A percentile compares a stretch with the other conserved stretches of the same genome.
Conservation (phyloP, 2,113 vertebrate genomes). For the Zosterops borbonicus region DNA sequence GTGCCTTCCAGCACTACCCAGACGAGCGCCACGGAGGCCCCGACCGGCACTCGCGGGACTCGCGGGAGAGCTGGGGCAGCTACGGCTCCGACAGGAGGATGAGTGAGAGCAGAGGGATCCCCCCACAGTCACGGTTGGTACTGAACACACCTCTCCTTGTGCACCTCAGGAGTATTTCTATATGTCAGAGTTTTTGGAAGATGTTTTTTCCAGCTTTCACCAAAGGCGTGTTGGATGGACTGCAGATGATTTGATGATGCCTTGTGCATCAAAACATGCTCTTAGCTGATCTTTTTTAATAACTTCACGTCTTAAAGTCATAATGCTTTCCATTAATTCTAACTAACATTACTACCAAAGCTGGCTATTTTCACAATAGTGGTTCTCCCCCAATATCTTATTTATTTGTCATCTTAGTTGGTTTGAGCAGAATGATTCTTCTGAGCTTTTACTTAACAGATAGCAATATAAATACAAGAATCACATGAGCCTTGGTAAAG, state of each 20-base stretch:
- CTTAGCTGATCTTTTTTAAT: neutral
- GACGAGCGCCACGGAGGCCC: constrained; percentile 80
- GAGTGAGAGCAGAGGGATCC: constrained; percentile 75
- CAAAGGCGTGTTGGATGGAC: neutral
- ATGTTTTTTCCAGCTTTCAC: neutral
- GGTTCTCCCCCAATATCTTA: neutral
- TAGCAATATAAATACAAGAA: neutral
- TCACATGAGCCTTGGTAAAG: neutral
- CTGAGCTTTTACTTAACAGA: neutral
- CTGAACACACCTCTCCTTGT: neutral
- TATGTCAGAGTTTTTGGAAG: neutral
- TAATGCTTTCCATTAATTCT: neutral
- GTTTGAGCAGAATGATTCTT: neutral
- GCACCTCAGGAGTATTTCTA: neutral
- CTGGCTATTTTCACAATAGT: neutral
- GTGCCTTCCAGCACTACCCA: constrained; percentile 81
- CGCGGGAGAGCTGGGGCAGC: constrained; percentile 83
- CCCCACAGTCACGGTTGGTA: constrained; percentile 74
- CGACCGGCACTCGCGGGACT: constrained; percentile 87
- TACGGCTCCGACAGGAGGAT: constrained; percentile 87
- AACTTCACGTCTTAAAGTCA: neutral
- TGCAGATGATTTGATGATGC: neutral
- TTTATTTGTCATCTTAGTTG: neutral
- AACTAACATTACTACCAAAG: neutral
- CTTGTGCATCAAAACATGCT: neutral